These are phyloP conservation scores for Cirrhinus mrigala DNA, from an alignment of 2,797 vertebrate species.

Conservation along the genomic window DNA sequence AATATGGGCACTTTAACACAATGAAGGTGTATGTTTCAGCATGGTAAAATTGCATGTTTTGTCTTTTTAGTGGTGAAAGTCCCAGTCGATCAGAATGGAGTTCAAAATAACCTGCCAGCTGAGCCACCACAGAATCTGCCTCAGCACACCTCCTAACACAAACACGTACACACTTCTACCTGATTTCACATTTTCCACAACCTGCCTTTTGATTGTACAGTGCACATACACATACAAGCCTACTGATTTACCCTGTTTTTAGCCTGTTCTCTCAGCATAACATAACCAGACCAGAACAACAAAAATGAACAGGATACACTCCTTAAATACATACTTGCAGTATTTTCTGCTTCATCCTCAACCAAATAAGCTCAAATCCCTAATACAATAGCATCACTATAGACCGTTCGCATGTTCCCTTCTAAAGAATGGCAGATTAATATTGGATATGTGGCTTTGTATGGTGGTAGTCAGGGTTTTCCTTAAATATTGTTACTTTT, in stretches of 20 bases:
- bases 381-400: neutral
- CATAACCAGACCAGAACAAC: neutral
- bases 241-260: neutral
- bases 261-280: neutral
- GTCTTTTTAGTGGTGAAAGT: conserved; percentile 68
- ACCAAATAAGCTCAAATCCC: conserved; percentile 15
- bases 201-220: conserved; percentile 2
- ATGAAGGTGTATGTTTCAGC: too few species aligned
- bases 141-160: conserved; percentile 67
- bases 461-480: neutral
- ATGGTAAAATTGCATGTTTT: neutral
- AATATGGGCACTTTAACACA: neutral
- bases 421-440: neutral
- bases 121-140: conserved; percentile 82
- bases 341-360: neutral
- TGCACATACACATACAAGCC: conserved; percentile 53
- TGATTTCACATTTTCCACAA: neutral
- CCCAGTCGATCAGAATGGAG: conserved; percentile 66
- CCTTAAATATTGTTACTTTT: conserved; percentile 45
- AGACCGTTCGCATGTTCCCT: neutral
- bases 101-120: conserved; percentile 70
- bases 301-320: neutral
- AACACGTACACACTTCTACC: neutral
- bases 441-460: conserved; percentile 10
- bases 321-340: neutral